phyloP scores from a whole-genome alignment of 2,888 invertebrate genomes.

The Acholoe squamosa region DNA sequence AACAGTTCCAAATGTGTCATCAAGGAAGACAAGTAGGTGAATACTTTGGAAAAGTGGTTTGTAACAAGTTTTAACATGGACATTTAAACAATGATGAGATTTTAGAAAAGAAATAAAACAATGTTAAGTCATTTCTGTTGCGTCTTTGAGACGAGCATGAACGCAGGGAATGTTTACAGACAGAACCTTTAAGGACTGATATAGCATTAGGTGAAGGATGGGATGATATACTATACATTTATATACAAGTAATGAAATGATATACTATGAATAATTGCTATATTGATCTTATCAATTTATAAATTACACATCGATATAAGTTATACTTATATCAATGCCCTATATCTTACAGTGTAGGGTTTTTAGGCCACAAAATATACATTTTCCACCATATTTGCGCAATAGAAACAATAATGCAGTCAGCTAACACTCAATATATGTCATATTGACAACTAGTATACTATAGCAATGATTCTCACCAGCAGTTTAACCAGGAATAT shows the following conservation, averaged over 20 bases:
- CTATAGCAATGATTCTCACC: too few relatives aligned
- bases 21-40: too few relatives aligned
- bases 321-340: not conserved
- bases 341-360: not conserved
- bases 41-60: too few relatives aligned
- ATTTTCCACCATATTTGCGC: too few relatives aligned
- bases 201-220: constrained; percentile 26
- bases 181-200: not conserved
- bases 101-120: not conserved
- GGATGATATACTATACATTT: not conserved
- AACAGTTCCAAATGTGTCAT: too few relatives aligned
- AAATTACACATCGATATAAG: not conserved
- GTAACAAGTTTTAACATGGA: too few relatives aligned
- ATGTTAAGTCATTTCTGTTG: not conserved
- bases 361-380: too few relatives aligned
- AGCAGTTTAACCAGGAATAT: too few relatives aligned
- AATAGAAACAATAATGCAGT: too few relatives aligned
- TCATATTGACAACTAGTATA: too few relatives aligned
- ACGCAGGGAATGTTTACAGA: constrained; percentile 20
- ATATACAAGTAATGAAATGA: constrained; percentile 5
- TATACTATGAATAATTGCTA: not conserved
- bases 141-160: not conserved
- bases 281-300: not conserved
- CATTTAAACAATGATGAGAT: not conserved
- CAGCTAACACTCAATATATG: too few relatives aligned